Conservation (phyloP, 2,888 invertebrate species). For the Globia sparganii region DNA sequence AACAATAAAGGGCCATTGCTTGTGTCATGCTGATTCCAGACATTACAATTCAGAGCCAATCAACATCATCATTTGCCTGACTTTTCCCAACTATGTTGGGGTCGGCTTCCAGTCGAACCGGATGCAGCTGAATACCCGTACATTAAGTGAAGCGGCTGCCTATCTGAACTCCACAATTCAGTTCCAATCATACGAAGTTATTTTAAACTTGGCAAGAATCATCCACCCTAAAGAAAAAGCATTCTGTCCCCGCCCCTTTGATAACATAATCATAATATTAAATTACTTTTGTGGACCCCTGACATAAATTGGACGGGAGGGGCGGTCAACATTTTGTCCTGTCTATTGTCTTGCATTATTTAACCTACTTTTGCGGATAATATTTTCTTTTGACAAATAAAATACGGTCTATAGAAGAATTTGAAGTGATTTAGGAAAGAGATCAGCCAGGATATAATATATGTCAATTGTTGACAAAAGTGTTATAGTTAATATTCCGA, state of each 20-base stretch:
- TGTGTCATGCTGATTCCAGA: not conserved
- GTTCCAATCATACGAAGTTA: not conserved
- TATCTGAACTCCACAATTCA: not conserved
- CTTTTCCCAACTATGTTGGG: not conserved
- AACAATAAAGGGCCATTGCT: not conserved
- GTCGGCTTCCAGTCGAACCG: too few relatives aligned
- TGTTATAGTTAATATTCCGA: too few relatives aligned
- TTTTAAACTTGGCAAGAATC: constrained; percentile 11
- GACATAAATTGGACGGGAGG: constrained; percentile 22
- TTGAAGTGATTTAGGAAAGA: not conserved
- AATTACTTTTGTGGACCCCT: constrained; percentile 42
- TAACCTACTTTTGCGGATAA: constrained; percentile 7
- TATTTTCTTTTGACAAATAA: constrained; percentile 14
- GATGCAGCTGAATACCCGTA: not conserved
- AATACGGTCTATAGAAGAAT: not conserved
- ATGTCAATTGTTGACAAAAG: too few relatives aligned
- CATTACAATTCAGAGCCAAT: not conserved
- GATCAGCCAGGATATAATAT: not conserved
- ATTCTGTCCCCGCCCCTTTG: constrained; percentile 11
- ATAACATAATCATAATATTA: constrained; percentile 49
- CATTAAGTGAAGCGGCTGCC: not conserved
- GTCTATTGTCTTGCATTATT: constrained; percentile 36
- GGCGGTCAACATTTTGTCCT: constrained; percentile 20
- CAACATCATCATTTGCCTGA: not conserved
- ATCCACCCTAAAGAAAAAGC: constrained; percentile 1